These are phyloP conservation scores for Hydrocynus forskahlii DNA, from an alignment of 2,797 vertebrate species.

Conservation along the genomic window DNA sequence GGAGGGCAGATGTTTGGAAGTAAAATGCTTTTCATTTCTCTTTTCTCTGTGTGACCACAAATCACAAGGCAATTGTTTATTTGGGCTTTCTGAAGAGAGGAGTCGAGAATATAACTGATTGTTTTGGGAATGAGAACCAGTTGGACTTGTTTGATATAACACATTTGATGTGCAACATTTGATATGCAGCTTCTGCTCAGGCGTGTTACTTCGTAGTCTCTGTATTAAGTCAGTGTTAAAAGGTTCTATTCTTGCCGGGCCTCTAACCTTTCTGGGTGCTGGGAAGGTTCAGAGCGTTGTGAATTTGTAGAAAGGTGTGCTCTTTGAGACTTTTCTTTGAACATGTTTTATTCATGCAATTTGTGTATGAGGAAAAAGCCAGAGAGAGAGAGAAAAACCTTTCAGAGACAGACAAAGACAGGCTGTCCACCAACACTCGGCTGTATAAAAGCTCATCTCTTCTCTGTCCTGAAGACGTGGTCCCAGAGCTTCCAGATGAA, in stretches of 20 bases:
- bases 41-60: background rate
- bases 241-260: background rate
- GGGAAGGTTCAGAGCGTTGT: slow-evolving; percentile 3
- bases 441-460: background rate
- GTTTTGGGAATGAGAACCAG: slow-evolving; percentile 2
- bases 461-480: background rate
- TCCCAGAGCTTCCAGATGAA: background rate
- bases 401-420: background rate
- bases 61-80: slow-evolving; percentile 8
- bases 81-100: slow-evolving; percentile 7
- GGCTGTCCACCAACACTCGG: background rate
- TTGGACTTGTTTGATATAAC: slow-evolving; percentile 15
- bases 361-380: slow-evolving; percentile 20
- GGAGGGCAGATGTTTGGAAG: slow-evolving; percentile 19
- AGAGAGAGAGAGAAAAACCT: slow-evolving; percentile 3
- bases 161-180: slow-evolving; percentile 2
- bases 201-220: background rate
- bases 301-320: background rate
- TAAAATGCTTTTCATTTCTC: slow-evolving; percentile 20
- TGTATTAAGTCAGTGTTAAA: background rate
- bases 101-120: background rate
- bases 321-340: slow-evolving; percentile 19
- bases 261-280: background rate
- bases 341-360: slow-evolving; percentile 46
- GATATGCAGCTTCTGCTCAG: background rate